These are phyloP conservation scores for Nestor notabilis DNA, from an alignment of 2,113 vertebrate species.

Conservation along the genomic window DNA sequence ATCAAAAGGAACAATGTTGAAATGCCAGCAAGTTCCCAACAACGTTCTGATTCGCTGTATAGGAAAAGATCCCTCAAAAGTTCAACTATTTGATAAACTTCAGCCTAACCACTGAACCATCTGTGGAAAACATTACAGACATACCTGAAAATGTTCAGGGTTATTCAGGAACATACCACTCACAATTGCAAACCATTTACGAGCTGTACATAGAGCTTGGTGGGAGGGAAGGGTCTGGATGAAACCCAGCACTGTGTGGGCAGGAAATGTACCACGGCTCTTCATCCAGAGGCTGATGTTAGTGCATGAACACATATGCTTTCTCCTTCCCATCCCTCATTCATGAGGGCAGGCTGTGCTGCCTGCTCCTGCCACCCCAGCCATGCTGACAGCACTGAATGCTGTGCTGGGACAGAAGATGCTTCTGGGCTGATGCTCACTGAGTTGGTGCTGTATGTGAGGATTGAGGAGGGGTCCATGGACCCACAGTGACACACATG, in stretches of 20 bases:
- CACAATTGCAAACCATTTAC: not conserved
- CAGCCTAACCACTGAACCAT: not conserved
- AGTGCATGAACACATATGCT: not conserved
- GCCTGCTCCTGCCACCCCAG: not conserved
- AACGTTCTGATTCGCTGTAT: not conserved
- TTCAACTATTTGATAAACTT: slow-evolving; percentile 12
- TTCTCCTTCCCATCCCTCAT: not conserved
- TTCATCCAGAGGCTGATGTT: not conserved
- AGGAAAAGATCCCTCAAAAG: not conserved
- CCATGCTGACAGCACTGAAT: not conserved
- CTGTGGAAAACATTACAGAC: not conserved
- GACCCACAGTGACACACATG: fast-evolving
- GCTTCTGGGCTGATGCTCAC: not conserved
- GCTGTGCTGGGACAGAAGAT: not conserved
- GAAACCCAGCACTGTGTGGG: not conserved
- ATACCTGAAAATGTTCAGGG: not conserved
- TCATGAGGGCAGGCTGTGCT: fast-evolving
- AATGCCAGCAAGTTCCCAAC: not conserved
- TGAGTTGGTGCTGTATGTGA: not conserved
- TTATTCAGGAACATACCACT: slow-evolving; percentile 12
- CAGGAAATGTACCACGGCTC: not conserved
- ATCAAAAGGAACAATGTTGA: not conserved
- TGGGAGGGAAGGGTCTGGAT: not conserved
- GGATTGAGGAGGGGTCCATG: not conserved
- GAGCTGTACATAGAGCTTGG: not conserved